phyloP scores from a whole-genome alignment of 2,888 invertebrate species.

The Megalurothrips usitatus region DNA sequence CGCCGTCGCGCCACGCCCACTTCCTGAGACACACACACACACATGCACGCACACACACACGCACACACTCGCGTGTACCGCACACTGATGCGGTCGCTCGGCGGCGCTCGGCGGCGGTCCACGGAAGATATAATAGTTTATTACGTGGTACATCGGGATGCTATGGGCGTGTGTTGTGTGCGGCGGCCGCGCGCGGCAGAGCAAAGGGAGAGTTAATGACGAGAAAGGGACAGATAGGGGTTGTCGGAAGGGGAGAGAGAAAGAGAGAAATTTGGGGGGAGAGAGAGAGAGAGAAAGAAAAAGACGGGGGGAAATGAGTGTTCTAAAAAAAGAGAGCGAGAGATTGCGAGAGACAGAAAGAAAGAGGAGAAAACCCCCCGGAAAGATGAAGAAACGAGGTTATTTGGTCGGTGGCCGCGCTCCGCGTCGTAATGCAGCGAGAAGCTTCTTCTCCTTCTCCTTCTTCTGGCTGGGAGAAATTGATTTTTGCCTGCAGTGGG shows the following conservation, averaged over 20 bases:
- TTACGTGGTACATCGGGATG: slow-evolving; percentile 8
- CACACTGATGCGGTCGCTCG: neutral
- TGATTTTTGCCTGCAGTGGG: too few relatives aligned
- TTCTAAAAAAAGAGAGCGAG: too few relatives aligned
- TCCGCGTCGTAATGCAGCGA: too few relatives aligned
- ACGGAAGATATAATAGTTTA: slow-evolving; percentile 7
- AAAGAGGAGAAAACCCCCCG: too few relatives aligned
- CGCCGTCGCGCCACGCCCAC: neutral
- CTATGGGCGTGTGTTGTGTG: neutral
- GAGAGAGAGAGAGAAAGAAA: neutral
- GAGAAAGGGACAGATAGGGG: neutral
- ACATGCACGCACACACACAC: neutral
- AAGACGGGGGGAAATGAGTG: too few relatives aligned
- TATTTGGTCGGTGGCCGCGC: too few relatives aligned
- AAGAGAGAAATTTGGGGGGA: too few relatives aligned
- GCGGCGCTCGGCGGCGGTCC: neutral
- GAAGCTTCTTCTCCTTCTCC: too few relatives aligned
- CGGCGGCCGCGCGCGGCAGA: neutral
- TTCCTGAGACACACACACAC: slow-evolving; percentile 9
- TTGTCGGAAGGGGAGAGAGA: neutral
- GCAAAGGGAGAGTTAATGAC: neutral
- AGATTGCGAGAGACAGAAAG: too few relatives aligned
- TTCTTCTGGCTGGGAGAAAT: too few relatives aligned
- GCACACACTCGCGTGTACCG: neutral
- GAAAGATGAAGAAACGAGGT: too few relatives aligned